Base-by-base conservation (phyloP, 2,888 invertebrate species). In the Pollenia angustigena region DNA sequence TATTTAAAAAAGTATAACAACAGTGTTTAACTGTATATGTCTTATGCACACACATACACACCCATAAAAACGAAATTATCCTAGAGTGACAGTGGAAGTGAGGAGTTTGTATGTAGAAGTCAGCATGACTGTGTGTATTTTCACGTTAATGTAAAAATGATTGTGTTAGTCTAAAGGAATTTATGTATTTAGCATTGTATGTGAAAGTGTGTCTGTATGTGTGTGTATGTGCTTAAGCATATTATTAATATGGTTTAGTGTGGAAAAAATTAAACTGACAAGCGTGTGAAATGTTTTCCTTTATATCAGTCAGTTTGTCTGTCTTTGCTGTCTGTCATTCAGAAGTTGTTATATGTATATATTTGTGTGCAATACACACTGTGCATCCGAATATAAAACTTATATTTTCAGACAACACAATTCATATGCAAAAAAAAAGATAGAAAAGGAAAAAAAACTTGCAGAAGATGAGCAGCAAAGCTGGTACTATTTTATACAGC, bases 241-340 rank as follows among this genome's bases (percentile, higher is more conserved):
- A 79, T 66, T 79, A 79, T 74, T 81, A 81, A 81, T 74, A 74
- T 68, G 66, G 48, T 81, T 66, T 68, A 50, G 66, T 74, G 58
- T 68, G 72, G 48, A 69, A 81, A 56, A 71, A 58, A 46, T 44
- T 72, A 81, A 82, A 54, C 68, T 68, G 78, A 78, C 78, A 85
- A 78, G 78, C 81, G 81, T 85, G 85, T 81, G 78, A 81, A 85
- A 85, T 85, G 78, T 81, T 81, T 85, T 81, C 78, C 72, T 78
- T 76, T 64, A 69, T 76, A 69, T 75, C 80, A 75, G 79, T 69
- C 80, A 64, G 16, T 23, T 44, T 44, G 32, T 74, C 44, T 54
- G 60, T 46, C 44, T 52, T 23, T n/a, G 60, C 18, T 46, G 40
- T 52, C 40, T 69, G 46, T 16, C 76, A 56, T 46, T 82, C 44